These are phyloP conservation scores for Tinamus major DNA, from an alignment of 2,797 vertebrate genomes.

Conservation along the genomic window DNA sequence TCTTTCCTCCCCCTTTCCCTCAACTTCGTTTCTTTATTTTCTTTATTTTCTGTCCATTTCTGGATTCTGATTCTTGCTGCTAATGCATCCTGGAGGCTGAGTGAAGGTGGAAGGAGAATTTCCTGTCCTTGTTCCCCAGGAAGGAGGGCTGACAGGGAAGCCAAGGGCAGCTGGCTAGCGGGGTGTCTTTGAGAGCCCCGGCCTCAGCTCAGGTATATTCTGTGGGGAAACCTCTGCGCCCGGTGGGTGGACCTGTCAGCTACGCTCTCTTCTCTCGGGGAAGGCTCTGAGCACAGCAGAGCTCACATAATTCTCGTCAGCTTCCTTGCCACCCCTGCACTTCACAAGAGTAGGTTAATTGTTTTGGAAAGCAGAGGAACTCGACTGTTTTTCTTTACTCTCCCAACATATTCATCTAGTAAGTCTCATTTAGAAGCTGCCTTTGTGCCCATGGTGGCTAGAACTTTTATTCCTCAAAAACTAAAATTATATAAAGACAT, in stretches of 20 bases:
- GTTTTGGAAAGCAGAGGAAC: not conserved
- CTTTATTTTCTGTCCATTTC: not conserved
- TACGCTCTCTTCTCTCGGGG: not conserved
- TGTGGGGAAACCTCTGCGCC: not conserved
- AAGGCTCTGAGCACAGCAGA: not conserved
- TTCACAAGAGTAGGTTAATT: not conserved
- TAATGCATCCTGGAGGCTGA: not conserved
- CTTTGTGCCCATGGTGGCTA: not conserved
- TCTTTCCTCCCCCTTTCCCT: not conserved
- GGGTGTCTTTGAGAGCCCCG: rapidly evolving
- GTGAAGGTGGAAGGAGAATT: not conserved
- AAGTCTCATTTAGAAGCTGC: not conserved
- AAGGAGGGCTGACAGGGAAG: not conserved
- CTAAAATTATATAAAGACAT: not conserved
- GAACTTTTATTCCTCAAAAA: not conserved
- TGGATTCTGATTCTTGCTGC: not conserved
- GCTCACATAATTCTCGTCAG: not conserved
- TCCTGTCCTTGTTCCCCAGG: not conserved
- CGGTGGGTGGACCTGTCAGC: not conserved
- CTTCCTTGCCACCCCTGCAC: not conserved
- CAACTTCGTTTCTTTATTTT: not conserved
- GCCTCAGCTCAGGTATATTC: not conserved
- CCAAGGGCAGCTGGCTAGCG: not conserved
- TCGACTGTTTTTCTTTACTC: not conserved
- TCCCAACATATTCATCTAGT: not conserved